These are phyloP conservation scores for Atethmia centrago DNA, from an alignment of 2,888 invertebrate genomes.

Conservation along the genomic window DNA sequence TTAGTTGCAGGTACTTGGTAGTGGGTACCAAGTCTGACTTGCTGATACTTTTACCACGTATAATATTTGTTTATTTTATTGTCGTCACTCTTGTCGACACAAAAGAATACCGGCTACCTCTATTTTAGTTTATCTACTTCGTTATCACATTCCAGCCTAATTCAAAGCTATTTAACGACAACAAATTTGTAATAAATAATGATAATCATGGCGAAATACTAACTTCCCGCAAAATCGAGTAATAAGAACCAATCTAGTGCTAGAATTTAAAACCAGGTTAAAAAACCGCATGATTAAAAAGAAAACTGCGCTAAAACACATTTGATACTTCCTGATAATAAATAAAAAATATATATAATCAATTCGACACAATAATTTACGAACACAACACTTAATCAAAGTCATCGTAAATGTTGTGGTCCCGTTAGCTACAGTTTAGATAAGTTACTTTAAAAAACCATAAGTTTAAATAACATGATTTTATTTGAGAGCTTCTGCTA, in stretches of 20 bases:
- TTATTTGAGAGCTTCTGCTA: constrained; percentile 16
- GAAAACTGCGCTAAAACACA: background rate
- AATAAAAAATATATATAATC: constrained; percentile 18
- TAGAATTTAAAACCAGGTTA: background rate
- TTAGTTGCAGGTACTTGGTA: background rate
- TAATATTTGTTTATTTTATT: background rate
- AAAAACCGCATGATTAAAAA: background rate
- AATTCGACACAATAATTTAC: constrained; percentile 21
- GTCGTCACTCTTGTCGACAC: background rate
- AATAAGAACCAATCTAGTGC: background rate
- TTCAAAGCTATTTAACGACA: background rate
- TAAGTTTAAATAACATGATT: constrained; percentile 18
- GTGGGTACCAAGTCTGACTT: background rate
- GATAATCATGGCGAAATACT: background rate
- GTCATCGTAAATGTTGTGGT: constrained; percentile 28
- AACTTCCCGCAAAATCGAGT: no score
- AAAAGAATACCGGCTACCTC: background rate
- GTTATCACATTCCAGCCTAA: background rate
- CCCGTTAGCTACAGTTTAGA: constrained; percentile 32
- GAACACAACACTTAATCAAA: constrained; percentile 39
- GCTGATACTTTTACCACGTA: no score
- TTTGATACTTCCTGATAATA: background rate
- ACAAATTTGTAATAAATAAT: background rate
- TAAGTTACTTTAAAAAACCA: constrained; percentile 18
- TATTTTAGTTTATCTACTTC: background rate